Percentiles rank a stretch among this genome's conserved stretches.
These are phyloP conservation scores for Zaprionus tsacasi DNA, from an alignment of 1,140 invertebrate species.

Conservation along the genomic window DNA sequence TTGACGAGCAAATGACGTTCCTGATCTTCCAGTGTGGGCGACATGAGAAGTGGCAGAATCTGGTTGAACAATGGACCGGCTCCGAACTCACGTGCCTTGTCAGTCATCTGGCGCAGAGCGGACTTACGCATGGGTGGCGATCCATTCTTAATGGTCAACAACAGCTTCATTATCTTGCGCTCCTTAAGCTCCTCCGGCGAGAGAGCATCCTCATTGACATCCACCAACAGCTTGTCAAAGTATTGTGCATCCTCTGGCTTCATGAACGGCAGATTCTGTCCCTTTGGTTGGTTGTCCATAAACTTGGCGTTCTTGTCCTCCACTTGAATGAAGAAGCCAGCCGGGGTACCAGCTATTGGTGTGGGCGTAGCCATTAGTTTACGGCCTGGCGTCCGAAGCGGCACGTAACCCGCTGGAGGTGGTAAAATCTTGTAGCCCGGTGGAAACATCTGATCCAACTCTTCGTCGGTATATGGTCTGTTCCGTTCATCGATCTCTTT, in stretches of 20 bases:
- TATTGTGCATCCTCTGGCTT: conserved; percentile 99
- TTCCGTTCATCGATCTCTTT: conserved; percentile 99
- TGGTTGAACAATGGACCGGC: conserved; percentile 99
- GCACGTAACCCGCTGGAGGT: conserved; percentile 97
- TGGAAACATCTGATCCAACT: conserved; percentile 98
- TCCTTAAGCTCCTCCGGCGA: conserved; percentile 99
- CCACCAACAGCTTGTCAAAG: conserved; percentile 98
- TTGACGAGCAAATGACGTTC: conserved; percentile 99
- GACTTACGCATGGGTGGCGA: conserved; percentile 99
- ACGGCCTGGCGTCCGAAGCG: conserved; percentile 97
- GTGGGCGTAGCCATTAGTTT: conserved; percentile 99
- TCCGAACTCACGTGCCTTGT: conserved; percentile 99
- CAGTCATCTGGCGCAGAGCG: conserved; percentile 98
- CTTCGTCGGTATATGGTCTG: conserved; percentile 97
- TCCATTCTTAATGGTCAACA: conserved; percentile 99
- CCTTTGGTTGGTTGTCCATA: conserved; percentile 98
- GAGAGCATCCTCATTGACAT: conserved; percentile 98
- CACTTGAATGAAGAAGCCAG: conserved; percentile 98
- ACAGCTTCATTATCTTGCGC: conserved; percentile 99
- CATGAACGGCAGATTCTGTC: conserved; percentile 97
- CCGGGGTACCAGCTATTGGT: conserved; percentile 95
- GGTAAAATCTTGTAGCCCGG: conserved; percentile 98
- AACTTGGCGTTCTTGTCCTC: conserved; percentile 93
- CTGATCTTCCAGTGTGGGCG: conserved; percentile 99
- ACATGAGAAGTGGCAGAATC: conserved; percentile 99